Percentiles rank a stretch among this genome's conserved stretches.
Conservation (phyloP, 2,113 vertebrate species). For the Chloebia gouldiae region DNA sequence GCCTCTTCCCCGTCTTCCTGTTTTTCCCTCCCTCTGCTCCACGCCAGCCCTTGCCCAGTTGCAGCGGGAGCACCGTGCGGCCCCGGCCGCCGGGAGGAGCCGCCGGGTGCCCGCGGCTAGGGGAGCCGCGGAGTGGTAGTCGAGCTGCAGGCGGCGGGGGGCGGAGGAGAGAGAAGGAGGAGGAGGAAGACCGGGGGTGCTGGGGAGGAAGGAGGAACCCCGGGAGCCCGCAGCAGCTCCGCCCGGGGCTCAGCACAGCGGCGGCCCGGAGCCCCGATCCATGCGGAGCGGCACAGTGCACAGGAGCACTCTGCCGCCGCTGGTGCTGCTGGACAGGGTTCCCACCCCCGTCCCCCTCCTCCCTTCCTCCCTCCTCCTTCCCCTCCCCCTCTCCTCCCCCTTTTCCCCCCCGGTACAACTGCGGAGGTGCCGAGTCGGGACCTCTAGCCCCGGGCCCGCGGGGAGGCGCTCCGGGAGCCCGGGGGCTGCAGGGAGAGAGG, state of each 20-base stretch:
- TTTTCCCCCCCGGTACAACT: background rate
- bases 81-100: slow-evolving; percentile 8
- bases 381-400: background rate
- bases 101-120: slow-evolving; percentile 10
- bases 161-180: slow-evolving; percentile 33
- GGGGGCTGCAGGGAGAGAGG: background rate
- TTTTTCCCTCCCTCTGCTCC: background rate
- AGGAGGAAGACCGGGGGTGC: slow-evolving; percentile 22
- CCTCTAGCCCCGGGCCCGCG: slow-evolving; percentile 7
- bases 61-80: background rate
- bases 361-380: background rate
- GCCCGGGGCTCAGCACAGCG: slow-evolving; percentile 5
- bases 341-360: slow-evolving; percentile 43
- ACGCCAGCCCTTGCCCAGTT: background rate
- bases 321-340: slow-evolving; percentile 46
- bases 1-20: background rate
- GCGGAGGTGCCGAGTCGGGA: slow-evolving; percentile 15
- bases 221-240: slow-evolving; percentile 10
- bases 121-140: background rate
- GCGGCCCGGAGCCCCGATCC: slow-evolving; percentile 18
- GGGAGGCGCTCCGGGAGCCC: slow-evolving; percentile 44
- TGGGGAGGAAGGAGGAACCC: slow-evolving; percentile 9
- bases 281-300: slow-evolving; percentile 16
- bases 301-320: background rate
- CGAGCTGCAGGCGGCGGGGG: background rate